Evolutionary conservation across 2,888 invertebrate genomes (phyloP), one percentile per base, ranked within the genome.

Genomic region (Torymus aiolomorphi): DNA sequence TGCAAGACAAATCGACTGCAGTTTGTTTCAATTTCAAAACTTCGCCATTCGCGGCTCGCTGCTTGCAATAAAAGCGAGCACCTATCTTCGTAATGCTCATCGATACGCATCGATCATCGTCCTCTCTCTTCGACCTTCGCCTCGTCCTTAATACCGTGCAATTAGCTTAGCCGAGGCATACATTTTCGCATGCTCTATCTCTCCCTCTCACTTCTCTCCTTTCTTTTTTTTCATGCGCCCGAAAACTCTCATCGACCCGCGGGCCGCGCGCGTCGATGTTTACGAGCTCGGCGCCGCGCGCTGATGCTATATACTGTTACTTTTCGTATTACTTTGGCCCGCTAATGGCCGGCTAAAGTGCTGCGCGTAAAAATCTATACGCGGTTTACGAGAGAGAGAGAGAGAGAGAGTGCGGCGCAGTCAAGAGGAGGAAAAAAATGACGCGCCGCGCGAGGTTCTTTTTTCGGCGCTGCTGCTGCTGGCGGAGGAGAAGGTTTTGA

Each of bases 271-370:
- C 84, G 87, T 87, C 88, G 87, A 88, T 89, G 88, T 89, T 89
- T 88, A 89, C 88, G 88, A 89, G 88, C 86, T 86, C 87, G 84
- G 20, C 12, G 86, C 82, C 83, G 81, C n/a, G n/a, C n/a, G n/a
- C n/a, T n/a, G n/a, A n/a, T n/a, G n/a, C 82, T 82, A 83, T 82
- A 83, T 86, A 87, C 85, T 87, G 86, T 87, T 87, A 85, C 87
- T 88, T 86, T 56, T 24, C 86, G 84, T 87, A 88, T 89, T 88
- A 88, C 88, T 88, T 89, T 88, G 78, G 84, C 82, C 83, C 51
- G 54, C 87, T 89, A 89, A 89, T 86, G 86, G 87, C 83, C 83
- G 42, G 84, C 83, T 86, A 86, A 89, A 89, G 87, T 88, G 87
- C 86, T 86, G 85, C 87, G 85, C 87, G 85, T 89, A 88, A 88